A percentile compares a stretch with the other conserved stretches of the same genome.
Conservation (phyloP, 2,888 invertebrate genomes). For the Drosophila koepferae region DNA sequence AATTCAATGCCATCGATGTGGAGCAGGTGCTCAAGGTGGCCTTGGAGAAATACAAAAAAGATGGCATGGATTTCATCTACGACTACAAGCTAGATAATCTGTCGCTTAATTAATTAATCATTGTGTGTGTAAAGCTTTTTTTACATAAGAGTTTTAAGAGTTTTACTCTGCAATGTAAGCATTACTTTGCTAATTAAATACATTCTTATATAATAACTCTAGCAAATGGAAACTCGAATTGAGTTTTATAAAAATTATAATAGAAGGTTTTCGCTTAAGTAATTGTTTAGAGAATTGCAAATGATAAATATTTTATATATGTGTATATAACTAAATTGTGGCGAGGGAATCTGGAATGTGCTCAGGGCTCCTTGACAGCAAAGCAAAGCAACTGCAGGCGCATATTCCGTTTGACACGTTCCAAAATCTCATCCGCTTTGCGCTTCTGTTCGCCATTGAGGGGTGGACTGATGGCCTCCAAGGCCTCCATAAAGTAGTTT, state of each 20-base stretch:
- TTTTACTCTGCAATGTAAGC: conserved; percentile 21
- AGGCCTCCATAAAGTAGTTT: conserved; percentile 92
- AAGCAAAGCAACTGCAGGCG: conserved; percentile 89
- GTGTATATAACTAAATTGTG: conserved; percentile 7
- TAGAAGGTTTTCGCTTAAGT: not conserved
- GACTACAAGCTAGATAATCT: conserved; percentile 68
- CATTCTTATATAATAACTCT: conserved; percentile 5
- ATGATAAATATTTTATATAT: conserved; percentile 18
- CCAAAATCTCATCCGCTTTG: conserved; percentile 88
- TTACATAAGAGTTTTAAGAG: conserved; percentile 6
- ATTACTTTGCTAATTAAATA: conserved; percentile 34
- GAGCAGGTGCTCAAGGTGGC: conserved; percentile 90
- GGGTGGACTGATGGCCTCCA: conserved; percentile 90
- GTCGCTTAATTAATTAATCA: not conserved
- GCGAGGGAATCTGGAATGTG: conserved; percentile 60
- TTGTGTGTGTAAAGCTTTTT: not conserved
- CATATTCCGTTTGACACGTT: conserved; percentile 88
- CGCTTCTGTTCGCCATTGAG: conserved; percentile 88
- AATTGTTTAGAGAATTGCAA: conserved; percentile 8
- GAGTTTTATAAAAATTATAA: not conserved
- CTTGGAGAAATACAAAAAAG: conserved; percentile 88
- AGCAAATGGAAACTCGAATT: not conserved
- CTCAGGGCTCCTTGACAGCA: conserved; percentile 81
- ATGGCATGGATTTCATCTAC: conserved; percentile 72
- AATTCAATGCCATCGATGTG: conserved; percentile 90